Percentiles rank a stretch among this genome's conserved stretches.
These are phyloP conservation scores for Stegodyphus dumicola DNA, from an alignment of 1,140 invertebrate species.

Conservation along the genomic window DNA sequence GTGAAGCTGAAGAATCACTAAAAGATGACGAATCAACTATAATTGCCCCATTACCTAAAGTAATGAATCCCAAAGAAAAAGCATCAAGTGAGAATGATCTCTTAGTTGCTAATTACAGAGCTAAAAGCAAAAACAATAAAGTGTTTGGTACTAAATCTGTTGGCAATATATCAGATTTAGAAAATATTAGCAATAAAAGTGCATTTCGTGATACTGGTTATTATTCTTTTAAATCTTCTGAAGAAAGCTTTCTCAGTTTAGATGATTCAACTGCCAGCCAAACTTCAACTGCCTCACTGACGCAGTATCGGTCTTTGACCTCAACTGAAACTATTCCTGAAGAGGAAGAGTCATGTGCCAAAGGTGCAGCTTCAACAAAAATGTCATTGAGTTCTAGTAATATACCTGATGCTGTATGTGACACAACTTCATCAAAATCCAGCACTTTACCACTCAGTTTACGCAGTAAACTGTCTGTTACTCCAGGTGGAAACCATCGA, in stretches of 20 bases:
- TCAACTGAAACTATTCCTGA: conserved; percentile 63
- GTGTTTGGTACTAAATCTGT: conserved; percentile 62
- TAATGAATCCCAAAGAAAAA: conserved; percentile 61
- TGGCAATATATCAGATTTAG: conserved; percentile 62
- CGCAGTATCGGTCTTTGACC: conserved; percentile 51
- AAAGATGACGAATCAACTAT: conserved; percentile 18
- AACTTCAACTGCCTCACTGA: conserved; percentile 52
- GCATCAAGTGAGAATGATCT: conserved; percentile 61
- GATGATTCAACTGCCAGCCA: conserved; percentile 55
- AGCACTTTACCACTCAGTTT: conserved; percentile 58
- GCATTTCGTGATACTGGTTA: conserved; percentile 63
- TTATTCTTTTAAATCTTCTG: conserved; percentile 63
- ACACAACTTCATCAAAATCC: conserved; percentile 49
- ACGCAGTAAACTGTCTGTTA: conserved; percentile 35
- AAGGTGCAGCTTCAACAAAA: conserved; percentile 34
- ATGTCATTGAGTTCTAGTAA: conserved; percentile 61
- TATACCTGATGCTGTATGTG: conserved; percentile 55
- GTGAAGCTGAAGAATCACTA: neutral
- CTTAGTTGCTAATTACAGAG: conserved; percentile 54
- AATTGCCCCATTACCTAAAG: conserved; percentile 41
- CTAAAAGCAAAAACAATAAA: conserved; percentile 43
- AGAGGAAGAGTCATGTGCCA: conserved; percentile 61
- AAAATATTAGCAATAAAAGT: conserved; percentile 53
- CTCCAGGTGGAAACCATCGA: conserved; percentile 40
- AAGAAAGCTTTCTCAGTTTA: conserved; percentile 62